Evolutionary conservation across 2,113 vertebrate species (phyloP).

Genomic region (Catagonus wagneri): DNA sequence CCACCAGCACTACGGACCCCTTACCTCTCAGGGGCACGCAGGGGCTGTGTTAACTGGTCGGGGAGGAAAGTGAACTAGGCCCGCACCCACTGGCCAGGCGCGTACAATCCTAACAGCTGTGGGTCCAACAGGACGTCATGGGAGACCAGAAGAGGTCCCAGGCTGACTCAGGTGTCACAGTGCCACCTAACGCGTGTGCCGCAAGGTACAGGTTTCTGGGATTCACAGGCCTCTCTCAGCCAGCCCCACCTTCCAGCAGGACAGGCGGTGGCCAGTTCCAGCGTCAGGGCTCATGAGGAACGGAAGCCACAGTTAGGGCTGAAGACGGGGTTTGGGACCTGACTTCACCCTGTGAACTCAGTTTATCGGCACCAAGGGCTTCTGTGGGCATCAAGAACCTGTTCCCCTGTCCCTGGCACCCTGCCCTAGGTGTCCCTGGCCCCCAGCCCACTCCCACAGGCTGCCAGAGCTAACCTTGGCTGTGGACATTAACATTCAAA

Average conservation of each 20-base stretch:
- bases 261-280: neutral
- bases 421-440: neutral
- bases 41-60: neutral
- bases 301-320: neutral
- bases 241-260: neutral
- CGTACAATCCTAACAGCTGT: neutral
- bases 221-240: neutral
- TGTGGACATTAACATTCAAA: neutral
- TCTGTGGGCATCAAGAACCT: neutral
- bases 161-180: neutral
- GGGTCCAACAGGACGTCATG: neutral
- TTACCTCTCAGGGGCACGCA: rapidly evolving
- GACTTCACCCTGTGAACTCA: rapidly evolving
- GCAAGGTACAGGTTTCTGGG: neutral
- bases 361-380: neutral
- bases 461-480: neutral
- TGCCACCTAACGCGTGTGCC: rapidly evolving
- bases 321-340: neutral
- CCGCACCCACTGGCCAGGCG: neutral
- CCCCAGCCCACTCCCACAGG: neutral
- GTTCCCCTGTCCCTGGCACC: too few species aligned
- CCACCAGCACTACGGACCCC: neutral
- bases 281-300: neutral
- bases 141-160: neutral
- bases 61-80: too few species aligned